These are phyloP conservation scores for Saccostrea cuccullata DNA, from an alignment of 1,140 invertebrate genomes.

Conservation along the genomic window DNA sequence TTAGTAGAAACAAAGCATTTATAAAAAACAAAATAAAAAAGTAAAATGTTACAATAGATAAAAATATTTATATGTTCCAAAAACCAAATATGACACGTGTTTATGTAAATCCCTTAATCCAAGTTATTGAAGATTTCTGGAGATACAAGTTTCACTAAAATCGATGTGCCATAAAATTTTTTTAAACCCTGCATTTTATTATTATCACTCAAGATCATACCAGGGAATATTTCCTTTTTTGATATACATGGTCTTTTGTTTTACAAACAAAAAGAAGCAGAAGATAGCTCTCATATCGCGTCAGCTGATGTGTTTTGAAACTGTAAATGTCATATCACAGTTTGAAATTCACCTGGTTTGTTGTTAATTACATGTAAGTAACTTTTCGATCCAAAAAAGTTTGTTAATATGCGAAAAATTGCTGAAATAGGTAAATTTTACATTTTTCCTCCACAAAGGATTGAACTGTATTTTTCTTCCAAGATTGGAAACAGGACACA, in stretches of 20 bases:
- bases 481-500: too few relatives aligned
- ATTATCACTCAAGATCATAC: neutral
- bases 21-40: neutral
- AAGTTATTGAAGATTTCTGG: neutral
- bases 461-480: too few relatives aligned
- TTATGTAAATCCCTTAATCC: neutral
- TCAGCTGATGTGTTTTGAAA: neutral
- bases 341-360: neutral
- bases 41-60: neutral
- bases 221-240: neutral
- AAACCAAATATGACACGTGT: neutral
- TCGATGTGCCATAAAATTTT: neutral
- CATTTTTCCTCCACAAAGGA: too few relatives aligned
- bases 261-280: neutral
- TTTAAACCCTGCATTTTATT: conserved; percentile 2
- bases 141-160: neutral
- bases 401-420: too few relatives aligned
- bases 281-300: neutral
- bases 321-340: conserved; percentile 6
- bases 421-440: too few relatives aligned
- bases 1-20: too few relatives aligned
- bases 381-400: too few relatives aligned
- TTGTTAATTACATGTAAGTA: neutral
- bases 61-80: neutral
- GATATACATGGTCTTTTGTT: conserved; percentile 11